Percentiles rank a stretch among this genome's conserved stretches.
Conservation (phyloP, 2,797 vertebrate genomes). For the Phalanger gymnotis region DNA sequence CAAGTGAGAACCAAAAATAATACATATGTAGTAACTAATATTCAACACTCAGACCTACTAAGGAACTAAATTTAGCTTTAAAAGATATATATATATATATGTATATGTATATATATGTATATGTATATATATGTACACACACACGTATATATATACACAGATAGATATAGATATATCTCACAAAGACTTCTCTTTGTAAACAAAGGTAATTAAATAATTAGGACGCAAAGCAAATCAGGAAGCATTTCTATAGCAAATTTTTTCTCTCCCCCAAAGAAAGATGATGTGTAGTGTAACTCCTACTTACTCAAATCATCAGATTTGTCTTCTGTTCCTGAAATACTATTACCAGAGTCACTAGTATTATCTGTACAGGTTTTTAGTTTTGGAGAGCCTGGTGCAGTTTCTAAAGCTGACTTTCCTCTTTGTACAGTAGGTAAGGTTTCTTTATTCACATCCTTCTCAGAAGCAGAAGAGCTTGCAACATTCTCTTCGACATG, state of each 20-base stretch:
- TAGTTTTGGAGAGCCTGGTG: slow-evolving; percentile 72
- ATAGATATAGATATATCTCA: neutral
- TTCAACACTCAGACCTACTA: neutral
- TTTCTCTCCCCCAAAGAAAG: slow-evolving; percentile 54
- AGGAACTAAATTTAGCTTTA: neutral
- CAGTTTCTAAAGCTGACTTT: slow-evolving; percentile 76
- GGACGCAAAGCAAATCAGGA: neutral
- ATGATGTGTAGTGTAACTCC: slow-evolving; percentile 57
- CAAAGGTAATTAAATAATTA: neutral
- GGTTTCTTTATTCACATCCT: slow-evolving; percentile 71
- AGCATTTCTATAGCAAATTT: slow-evolving; percentile 48
- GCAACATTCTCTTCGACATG: slow-evolving; percentile 75
- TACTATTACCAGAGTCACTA: slow-evolving; percentile 81
- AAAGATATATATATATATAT: no score
- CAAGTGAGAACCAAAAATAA: neutral
- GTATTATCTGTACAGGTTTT: slow-evolving; percentile 73
- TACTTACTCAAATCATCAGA: slow-evolving; percentile 86
- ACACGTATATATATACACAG: no score
- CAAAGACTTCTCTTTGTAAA: neutral
- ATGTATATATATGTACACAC: no score
- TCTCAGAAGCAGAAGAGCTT: slow-evolving; percentile 77
- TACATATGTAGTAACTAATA: neutral
- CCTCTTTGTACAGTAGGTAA: slow-evolving; percentile 68
- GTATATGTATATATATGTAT: no score
- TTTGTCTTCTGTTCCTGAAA: slow-evolving; percentile 82